Conservation (phyloP, 2,113 vertebrate genomes). For the Paralichthys olivaceus region DNA sequence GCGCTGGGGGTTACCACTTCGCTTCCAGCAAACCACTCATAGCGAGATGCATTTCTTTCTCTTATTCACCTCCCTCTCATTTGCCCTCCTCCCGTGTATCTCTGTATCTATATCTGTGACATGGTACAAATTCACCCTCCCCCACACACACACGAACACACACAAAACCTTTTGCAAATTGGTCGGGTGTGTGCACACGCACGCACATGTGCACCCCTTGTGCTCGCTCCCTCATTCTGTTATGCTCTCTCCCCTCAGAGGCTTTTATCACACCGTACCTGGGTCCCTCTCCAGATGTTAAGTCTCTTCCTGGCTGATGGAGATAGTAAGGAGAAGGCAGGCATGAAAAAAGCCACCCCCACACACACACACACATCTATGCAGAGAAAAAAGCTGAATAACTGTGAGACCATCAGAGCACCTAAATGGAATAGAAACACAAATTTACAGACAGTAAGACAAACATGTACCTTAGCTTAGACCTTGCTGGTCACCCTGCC, state of each 20-base stretch:
- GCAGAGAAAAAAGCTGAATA: conserved; percentile 36
- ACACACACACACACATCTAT: conserved; percentile 17
- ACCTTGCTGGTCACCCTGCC: conserved; percentile 18
- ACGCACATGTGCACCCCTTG: conserved; percentile 7
- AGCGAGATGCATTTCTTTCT: conserved; percentile 23
- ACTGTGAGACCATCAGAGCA: conserved; percentile 26
- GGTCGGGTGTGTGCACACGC: background rate
- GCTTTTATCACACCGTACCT: conserved; percentile 60
- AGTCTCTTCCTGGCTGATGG: conserved; percentile 51
- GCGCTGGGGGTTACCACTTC: conserved; percentile 51
- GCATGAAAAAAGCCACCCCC: conserved; percentile 6
- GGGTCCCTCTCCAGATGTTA: conserved; percentile 64
- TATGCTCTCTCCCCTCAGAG: conserved; percentile 23
- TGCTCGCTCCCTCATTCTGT: conserved; percentile 6
- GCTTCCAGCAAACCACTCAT: conserved; percentile 48
- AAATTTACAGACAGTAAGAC: conserved; percentile 20
- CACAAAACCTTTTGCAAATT: conserved; percentile 36
- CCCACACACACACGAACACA: conserved; percentile 43
- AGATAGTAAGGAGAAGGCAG: conserved; percentile 47
- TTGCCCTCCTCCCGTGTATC: conserved; percentile 43
- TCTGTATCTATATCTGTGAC: conserved; percentile 44
- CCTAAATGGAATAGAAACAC: conserved; percentile 36
- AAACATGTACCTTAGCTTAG: conserved; percentile 24
- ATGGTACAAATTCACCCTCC: conserved; percentile 27
- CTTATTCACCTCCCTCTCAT: conserved; percentile 30